A percentile compares a stretch with the other conserved stretches of the same genome.
phyloP scores from a whole-genome alignment of 2,888 invertebrate species.

The Lasius platythorax region DNA sequence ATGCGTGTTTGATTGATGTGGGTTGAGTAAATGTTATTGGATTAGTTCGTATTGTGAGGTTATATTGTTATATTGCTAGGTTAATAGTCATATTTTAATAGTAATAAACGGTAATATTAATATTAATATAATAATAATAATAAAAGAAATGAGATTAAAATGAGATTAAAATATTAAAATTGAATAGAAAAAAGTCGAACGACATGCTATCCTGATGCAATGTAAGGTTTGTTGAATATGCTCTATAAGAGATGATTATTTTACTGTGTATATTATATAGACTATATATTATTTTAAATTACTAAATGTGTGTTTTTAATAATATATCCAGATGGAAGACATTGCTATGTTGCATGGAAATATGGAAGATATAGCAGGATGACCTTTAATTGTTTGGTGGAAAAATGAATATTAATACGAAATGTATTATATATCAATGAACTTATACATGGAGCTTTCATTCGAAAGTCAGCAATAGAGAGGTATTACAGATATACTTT shows the following conservation, averaged over 20 bases:
- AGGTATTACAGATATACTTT: constrained; percentile 85
- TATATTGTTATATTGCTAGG: too few relatives aligned
- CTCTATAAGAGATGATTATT: too few relatives aligned
- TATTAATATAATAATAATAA: too few relatives aligned
- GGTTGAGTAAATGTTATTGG: too few relatives aligned
- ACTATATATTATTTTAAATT: constrained; percentile 47
- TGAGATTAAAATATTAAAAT: constrained; percentile 87
- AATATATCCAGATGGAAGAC: constrained; percentile 93
- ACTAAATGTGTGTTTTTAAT: constrained; percentile 23
- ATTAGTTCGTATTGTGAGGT: too few relatives aligned
- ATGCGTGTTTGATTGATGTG: too few relatives aligned
- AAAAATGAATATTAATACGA: not conserved
- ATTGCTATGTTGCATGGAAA: constrained; percentile 95
- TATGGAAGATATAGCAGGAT: constrained; percentile 95
- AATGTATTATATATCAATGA: constrained; percentile 89
- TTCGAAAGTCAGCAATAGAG: constrained; percentile 94
- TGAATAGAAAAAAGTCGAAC: constrained; percentile 95
- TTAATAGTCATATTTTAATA: too few relatives aligned
- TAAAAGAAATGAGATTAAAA: too few relatives aligned
- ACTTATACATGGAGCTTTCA: constrained; percentile 97
- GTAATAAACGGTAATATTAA: too few relatives aligned
- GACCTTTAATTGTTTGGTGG: constrained; percentile 28
- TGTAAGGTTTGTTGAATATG: constrained; percentile 92
- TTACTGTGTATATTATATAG: constrained; percentile 10
- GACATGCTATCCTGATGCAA: constrained; percentile 96